Base-by-base conservation (phyloP, 2,113 vertebrate genomes). In the Ptilorrhoa leucosticta region DNA sequence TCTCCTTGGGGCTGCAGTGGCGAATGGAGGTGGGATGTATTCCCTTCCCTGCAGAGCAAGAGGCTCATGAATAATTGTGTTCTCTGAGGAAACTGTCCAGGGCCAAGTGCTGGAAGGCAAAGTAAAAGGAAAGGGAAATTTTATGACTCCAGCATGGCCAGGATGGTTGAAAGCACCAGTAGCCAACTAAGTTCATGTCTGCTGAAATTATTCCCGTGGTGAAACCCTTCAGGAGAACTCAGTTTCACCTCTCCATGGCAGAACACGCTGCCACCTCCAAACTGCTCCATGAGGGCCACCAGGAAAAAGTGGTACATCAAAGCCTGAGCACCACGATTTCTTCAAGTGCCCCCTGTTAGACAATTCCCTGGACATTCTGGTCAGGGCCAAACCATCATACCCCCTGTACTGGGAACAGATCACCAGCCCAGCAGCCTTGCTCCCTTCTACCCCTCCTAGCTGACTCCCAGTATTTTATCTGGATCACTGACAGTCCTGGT, bases 271-370 rank as follows among this genome's bases (percentile, higher is more conserved):
- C 30, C 17, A 37, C 17, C 65, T 89, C 81, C 51, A 78, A 58
- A 42, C 45, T 0, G 0, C 22, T 58, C 16, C 50, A 10, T 50
- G 53, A 28, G 23, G 3, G 53, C 50, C 4, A 2, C 30, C 2
- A 2, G 27, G 37, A 56, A 77, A 56, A 69, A 78, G 57, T 26
- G 19, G 11, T 30, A 30, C 18, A 21, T 35, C 21, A 15, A 72
- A 80, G 15, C 2, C 4, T 73, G 26, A 57, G 6, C 42, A 45
- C 4, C 1, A 3, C 0, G 0, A 61, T 19, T 63, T 27, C 26
- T 37, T 21, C 54, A 3, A 1, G 2, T 83, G 28, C 15, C 20
- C 8, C 30, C 33, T 2, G 0, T 60, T 37, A 63, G 48, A 56
- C 6, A 33, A 28, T 45, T 73, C 58, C n/a, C 42, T 70, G 75